Percentiles rank a stretch among this genome's conserved stretches.
These are phyloP conservation scores for Acropternis orthonyx DNA, from an alignment of 2,797 vertebrate genomes.

Conservation along the genomic window DNA sequence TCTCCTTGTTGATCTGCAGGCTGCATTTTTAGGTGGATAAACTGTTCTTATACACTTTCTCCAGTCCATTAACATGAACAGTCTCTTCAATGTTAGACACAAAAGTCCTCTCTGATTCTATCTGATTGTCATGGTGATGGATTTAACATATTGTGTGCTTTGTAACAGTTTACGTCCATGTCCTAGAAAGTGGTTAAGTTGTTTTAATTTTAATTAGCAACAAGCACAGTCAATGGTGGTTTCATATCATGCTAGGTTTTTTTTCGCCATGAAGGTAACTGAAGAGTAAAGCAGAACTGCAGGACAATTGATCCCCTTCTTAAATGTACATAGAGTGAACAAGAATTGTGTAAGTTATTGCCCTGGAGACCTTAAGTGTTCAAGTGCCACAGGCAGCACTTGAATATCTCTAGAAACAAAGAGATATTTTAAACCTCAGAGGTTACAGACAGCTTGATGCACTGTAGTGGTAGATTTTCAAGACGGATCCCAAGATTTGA, in stretches of 20 bases:
- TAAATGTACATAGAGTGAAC: background rate
- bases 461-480: background rate
- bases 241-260: rapidly evolving
- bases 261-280: background rate
- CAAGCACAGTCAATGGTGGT: background rate
- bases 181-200: background rate
- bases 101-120: background rate
- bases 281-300: background rate
- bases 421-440: background rate
- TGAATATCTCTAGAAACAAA: background rate
- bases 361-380: background rate
- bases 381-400: background rate
- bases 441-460: background rate
- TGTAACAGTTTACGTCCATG: background rate
- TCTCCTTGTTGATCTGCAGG: background rate
- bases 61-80: background rate
- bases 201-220: background rate
- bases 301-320: background rate
- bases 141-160: background rate
- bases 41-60: conserved; percentile 14
- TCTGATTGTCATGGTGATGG: background rate
- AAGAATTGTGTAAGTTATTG: background rate
- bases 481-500: background rate
- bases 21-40: background rate
- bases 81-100: background rate